Percentiles rank a stretch among this genome's conserved stretches.
phyloP scores from a whole-genome alignment of 2,797 vertebrate species.

The Sebastes iracundus region DNA sequence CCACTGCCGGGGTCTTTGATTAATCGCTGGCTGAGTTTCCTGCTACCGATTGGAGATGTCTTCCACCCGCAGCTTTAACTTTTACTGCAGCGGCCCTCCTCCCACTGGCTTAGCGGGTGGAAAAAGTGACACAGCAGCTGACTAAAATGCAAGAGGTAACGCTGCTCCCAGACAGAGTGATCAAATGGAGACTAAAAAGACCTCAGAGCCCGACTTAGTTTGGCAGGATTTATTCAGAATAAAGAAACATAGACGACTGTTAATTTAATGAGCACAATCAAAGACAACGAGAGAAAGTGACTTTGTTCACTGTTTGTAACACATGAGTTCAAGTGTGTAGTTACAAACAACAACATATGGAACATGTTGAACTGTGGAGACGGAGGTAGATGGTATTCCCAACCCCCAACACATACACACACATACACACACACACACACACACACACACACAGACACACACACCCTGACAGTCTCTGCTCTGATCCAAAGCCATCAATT shows the following conservation, averaged over 20 bases:
- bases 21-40: constrained; percentile 19
- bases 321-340: not conserved
- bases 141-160: constrained; percentile 51
- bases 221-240: constrained; percentile 17
- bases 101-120: constrained; percentile 65
- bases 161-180: constrained; percentile 51
- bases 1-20: not conserved
- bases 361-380: constrained; percentile 19
- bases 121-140: constrained; percentile 79
- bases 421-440: not conserved
- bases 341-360: constrained; percentile 25
- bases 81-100: constrained; percentile 38
- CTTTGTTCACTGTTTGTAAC: not conserved
- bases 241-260: not conserved
- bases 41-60: constrained; percentile 43
- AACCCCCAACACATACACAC: not conserved
- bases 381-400: not conserved
- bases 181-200: constrained; percentile 33
- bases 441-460: not conserved
- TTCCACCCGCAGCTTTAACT: constrained; percentile 27
- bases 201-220: not conserved
- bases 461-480: not conserved
- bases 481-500: not conserved
- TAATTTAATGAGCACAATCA: not conserved
- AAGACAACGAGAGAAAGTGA: not conserved